These are phyloP conservation scores for Premnoplex brunnescens DNA, from an alignment of 2,797 vertebrate species.

Conservation along the genomic window DNA sequence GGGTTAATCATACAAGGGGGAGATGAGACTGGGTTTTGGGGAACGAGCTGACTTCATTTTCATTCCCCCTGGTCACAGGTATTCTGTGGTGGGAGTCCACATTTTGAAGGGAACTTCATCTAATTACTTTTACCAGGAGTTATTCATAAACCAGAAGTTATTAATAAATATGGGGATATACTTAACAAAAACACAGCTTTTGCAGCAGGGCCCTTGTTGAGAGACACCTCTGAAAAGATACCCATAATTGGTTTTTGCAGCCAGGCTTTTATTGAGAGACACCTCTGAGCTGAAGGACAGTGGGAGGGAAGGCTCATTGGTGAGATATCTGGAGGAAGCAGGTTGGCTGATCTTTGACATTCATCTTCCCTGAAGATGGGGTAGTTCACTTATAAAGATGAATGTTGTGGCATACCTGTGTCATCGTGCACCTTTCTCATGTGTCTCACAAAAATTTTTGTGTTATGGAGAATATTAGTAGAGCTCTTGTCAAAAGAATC, in stretches of 20 bases:
- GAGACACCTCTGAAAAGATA: background rate
- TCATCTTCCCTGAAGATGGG: conserved; percentile 41
- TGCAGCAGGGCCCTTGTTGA: background rate
- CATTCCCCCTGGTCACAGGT: background rate
- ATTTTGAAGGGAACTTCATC: background rate
- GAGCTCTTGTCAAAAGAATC: conserved; percentile 14
- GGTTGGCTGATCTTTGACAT: conserved; percentile 37
- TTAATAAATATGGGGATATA: background rate
- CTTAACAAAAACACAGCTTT: background rate
- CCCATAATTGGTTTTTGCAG: background rate
- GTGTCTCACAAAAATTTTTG: conserved; percentile 46
- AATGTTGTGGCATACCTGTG: conserved; percentile 40
- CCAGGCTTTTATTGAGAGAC: background rate
- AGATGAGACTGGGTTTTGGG: background rate
- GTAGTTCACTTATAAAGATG: conserved; percentile 66
- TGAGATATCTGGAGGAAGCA: background rate
- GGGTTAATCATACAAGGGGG: background rate
- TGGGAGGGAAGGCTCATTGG: background rate
- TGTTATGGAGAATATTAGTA: conserved; percentile 33
- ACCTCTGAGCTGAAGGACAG: conserved; percentile 29
- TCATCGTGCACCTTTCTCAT: background rate
- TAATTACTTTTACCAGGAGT: background rate
- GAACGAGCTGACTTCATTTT: background rate
- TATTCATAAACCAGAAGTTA: background rate
- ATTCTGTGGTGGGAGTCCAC: background rate